Conservation (phyloP, 2,888 invertebrate genomes). For the Didymodactylos carnosus region DNA sequence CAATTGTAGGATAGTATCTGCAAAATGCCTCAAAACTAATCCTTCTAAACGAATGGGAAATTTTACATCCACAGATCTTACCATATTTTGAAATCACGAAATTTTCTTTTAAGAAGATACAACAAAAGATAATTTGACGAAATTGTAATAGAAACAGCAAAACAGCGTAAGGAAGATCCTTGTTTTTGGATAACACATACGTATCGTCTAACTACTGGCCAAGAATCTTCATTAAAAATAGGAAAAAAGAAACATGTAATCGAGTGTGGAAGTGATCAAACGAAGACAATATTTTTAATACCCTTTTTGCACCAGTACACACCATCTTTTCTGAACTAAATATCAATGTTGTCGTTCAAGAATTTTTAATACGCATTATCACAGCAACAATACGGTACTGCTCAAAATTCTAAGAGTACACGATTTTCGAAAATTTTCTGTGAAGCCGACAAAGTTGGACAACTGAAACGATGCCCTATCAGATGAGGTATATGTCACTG, state of each 20-base stretch:
- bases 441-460: too few relatives aligned
- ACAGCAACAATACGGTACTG: conserved; percentile 14
- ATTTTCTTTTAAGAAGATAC: background rate
- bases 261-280: too few relatives aligned
- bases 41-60: conserved; percentile 10
- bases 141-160: background rate
- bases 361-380: conserved; percentile 12
- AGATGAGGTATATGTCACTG: too few relatives aligned
- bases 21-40: conserved; percentile 5
- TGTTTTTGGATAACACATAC: conserved; percentile 12
- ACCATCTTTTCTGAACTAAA: conserved; percentile 15
- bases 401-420: too few relatives aligned
- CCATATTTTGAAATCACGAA: conserved; percentile 14
- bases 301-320: conserved; percentile 14
- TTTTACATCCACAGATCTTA: conserved; percentile 9
- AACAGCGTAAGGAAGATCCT: conserved; percentile 2
- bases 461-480: too few relatives aligned
- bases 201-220: conserved; percentile 8
- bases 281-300: too few relatives aligned
- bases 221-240: conserved; percentile 8
- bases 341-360: conserved; percentile 11
- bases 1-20: too few relatives aligned
- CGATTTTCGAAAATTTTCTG: too few relatives aligned
- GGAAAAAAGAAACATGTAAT: too few relatives aligned
- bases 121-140: background rate